Evolutionary conservation across 2,888 invertebrate genomes (phyloP).

Genomic region (Agrochola lota): DNA sequence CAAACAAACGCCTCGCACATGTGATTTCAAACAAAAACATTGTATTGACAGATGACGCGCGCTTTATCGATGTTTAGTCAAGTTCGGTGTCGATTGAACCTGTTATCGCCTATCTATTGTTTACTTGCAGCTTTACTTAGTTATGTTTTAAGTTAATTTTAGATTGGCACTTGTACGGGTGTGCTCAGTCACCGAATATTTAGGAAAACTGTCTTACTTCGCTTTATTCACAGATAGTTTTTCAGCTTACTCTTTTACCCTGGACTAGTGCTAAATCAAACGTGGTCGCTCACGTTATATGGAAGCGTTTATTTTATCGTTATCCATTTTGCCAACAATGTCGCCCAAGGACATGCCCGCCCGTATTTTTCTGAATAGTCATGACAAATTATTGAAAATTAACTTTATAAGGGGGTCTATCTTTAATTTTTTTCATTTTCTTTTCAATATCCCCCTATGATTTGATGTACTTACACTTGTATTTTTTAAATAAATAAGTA

Average conservation of each 20-base stretch:
- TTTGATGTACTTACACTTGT: no score
- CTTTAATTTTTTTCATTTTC: no score
- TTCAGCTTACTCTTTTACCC: background rate
- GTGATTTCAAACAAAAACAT: conserved; percentile 20
- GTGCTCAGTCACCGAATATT: background rate
- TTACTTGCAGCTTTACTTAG: background rate
- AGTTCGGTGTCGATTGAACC: conserved; percentile 21
- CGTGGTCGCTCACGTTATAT: background rate
- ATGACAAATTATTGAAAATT: no score
- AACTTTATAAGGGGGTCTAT: no score
- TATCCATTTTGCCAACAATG: background rate
- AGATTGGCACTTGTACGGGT: background rate
- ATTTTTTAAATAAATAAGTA: no score
- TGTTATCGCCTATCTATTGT: conserved; percentile 27
- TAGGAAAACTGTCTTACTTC: background rate
- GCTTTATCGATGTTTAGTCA: conserved; percentile 30
- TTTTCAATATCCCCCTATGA: no score
- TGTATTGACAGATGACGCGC: background rate
- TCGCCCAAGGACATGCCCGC: no score
- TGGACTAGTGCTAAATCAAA: background rate
- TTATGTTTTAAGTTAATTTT: conserved; percentile 24
- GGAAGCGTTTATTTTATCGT: background rate
- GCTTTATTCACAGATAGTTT: background rate
- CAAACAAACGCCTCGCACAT: background rate
- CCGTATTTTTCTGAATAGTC: no score